These are phyloP conservation scores for Linnaemya vulpina DNA, from an alignment of 2,888 invertebrate genomes.

Conservation along the genomic window DNA sequence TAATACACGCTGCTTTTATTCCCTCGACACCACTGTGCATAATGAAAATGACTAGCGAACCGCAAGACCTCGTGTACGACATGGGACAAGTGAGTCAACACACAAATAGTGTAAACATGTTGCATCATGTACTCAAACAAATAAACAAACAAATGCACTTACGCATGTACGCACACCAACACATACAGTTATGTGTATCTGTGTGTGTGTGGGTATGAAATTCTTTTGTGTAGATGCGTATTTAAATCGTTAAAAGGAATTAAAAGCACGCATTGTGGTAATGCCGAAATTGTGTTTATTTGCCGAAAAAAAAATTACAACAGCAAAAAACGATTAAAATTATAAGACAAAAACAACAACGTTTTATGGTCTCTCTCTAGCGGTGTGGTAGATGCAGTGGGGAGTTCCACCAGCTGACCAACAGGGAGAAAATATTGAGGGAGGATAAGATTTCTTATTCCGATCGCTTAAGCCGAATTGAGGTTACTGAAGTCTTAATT, in stretches of 20 bases:
- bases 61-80: conserved; percentile 60
- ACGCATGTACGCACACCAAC: neutral
- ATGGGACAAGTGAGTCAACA: conserved; percentile 58
- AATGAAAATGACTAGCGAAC: conserved; percentile 52
- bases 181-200: neutral
- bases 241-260: conserved; percentile 59
- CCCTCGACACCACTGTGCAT: neutral
- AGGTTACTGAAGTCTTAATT: no score
- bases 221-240: neutral
- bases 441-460: no score
- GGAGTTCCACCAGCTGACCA: no score
- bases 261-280: conserved; percentile 71
- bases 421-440: no score
- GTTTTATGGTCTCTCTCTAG: conserved; percentile 17
- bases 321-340: conserved; percentile 30
- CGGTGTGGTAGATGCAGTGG: no score
- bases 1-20: neutral
- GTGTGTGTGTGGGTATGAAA: no score
- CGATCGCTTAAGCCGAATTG: no score
- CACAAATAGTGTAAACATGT: conserved; percentile 64
- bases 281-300: conserved; percentile 70
- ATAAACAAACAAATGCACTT: conserved; percentile 43
- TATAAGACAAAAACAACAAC: conserved; percentile 29
- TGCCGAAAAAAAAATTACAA: conserved; percentile 22
- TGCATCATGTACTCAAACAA: conserved; percentile 44